Percentiles rank a stretch among this genome's conserved stretches.
Conservation (phyloP, 2,797 vertebrate species). For the Morus bassanus region DNA sequence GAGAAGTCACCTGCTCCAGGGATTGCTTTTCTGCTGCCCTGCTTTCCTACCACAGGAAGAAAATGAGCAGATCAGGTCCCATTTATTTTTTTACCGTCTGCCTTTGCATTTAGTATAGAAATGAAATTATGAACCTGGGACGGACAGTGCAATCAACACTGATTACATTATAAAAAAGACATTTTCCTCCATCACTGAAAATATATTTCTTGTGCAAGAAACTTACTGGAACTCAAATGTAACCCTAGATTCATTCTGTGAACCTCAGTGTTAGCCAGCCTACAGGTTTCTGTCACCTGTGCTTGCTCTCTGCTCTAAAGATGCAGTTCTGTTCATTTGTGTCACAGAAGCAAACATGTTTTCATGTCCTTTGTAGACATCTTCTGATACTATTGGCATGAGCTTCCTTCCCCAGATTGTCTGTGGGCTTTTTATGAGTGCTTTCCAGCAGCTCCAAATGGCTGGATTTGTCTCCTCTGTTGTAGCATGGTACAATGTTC, state of each 20-base stretch:
- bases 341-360: not conserved
- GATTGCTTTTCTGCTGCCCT: not conserved
- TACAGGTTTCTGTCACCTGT: not conserved
- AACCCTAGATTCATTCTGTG: not conserved
- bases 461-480: not conserved
- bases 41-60: not conserved
- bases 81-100: not conserved
- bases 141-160: not conserved
- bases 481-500: not conserved
- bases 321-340: not conserved
- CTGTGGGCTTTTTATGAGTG: not conserved
- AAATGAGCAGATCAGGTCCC: not conserved
- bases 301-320: not conserved
- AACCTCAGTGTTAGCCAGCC: not conserved
- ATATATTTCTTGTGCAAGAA: not conserved
- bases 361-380: not conserved
- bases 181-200: not conserved
- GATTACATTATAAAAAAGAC: not conserved
- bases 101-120: not conserved
- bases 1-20: not conserved
- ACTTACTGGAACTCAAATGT: not conserved
- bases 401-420: not conserved
- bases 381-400: not conserved
- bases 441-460: not conserved
- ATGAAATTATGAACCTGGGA: not conserved